A percentile compares a stretch with the other conserved stretches of the same genome.
Conservation (phyloP, 1,140 invertebrate genomes). For the Caerostris extrusa region DNA sequence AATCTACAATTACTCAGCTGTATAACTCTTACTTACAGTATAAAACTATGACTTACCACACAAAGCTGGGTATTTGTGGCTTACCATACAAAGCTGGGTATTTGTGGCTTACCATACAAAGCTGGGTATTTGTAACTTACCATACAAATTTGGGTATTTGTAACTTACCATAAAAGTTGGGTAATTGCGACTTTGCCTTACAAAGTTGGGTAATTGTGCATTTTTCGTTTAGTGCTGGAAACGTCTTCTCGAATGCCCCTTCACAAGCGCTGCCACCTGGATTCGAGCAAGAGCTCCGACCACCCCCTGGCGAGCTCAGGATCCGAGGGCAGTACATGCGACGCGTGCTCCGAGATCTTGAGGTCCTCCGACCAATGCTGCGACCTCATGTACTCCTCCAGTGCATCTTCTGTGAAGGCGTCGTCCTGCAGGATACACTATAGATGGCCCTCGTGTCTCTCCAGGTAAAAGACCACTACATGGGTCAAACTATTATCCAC, state of each 20-base stretch:
- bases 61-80: too few species aligned
- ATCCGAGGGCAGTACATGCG: constrained; percentile 75
- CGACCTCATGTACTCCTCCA: constrained; percentile 1
- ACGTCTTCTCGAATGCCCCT: constrained; percentile 63
- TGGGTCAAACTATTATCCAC: too few species aligned
- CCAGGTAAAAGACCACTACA: constrained; percentile 31
- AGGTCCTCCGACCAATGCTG: constrained; percentile 14
- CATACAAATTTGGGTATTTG: too few species aligned
- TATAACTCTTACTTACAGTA: too few species aligned
- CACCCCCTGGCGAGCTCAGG: constrained; percentile 67
- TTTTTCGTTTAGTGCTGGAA: constrained; percentile 68
- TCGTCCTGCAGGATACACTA: constrained; percentile 75
- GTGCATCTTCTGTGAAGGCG: constrained; percentile 42
- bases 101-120: too few species aligned
- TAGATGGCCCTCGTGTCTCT: constrained; percentile 73
- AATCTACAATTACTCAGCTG: too few species aligned
- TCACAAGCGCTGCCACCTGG: constrained; percentile 55
- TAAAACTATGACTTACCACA: too few species aligned
- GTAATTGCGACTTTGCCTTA: too few species aligned
- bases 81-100: too few species aligned
- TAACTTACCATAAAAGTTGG: too few species aligned
- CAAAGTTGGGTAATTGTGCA: too few species aligned
- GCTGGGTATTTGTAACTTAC: too few species aligned
- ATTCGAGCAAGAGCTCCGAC: constrained; percentile 1
- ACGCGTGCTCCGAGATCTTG: constrained; percentile 76